Base-by-base conservation (phyloP, 2,888 invertebrate genomes). In the Netelia fuscicornis region DNA sequence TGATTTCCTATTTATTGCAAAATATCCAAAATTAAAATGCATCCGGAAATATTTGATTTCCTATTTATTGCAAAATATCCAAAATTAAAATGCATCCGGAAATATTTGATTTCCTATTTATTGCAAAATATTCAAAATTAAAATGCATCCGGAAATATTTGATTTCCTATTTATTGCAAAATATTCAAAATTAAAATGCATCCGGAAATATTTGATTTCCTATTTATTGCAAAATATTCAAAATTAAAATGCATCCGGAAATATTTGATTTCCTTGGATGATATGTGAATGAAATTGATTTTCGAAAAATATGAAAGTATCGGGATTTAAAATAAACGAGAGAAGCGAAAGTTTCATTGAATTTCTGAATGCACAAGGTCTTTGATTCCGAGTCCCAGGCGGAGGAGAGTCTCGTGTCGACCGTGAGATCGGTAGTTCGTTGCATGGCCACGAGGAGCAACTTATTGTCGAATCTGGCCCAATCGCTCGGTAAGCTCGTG, bases 321-420 rank as follows among this genome's bases (percentile, higher is more conserved):
- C 9, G 17, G 9, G 77, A 37, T 48, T 17, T 67, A 56, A 2
- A 62, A 72, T 3, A 2, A 64, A 56, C 56, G n/a, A 60, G 30
- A 68, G 11, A 68, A 48, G 2, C 42, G n/a, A 48, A 67, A 42
- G 42, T 67, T 67, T 67, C 23, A 23, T 67, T 3, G 3, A 30
- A 30, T 64, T 37, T 25, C 2, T 20, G 9, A 23, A 23, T 10
- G 17, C 52, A 6, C 0, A 67, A 92, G 92, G 85, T 86, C 0
- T 91, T 90, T 54, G 89, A 89, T n/a, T 88, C 89, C 1, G 90
- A 91, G 42, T 87, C 88, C 0, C 90, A 92, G 67, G 90, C 88
- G 0, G 91, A 91, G 56, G 91, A 91, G 58, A 91, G 84, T 81
- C 75, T 93, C 5, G 89, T 92, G 1, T 86, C 87, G 0, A 89